phyloP scores from a whole-genome alignment of 2,888 invertebrate species.

The Lochmaea crataegi region DNA sequence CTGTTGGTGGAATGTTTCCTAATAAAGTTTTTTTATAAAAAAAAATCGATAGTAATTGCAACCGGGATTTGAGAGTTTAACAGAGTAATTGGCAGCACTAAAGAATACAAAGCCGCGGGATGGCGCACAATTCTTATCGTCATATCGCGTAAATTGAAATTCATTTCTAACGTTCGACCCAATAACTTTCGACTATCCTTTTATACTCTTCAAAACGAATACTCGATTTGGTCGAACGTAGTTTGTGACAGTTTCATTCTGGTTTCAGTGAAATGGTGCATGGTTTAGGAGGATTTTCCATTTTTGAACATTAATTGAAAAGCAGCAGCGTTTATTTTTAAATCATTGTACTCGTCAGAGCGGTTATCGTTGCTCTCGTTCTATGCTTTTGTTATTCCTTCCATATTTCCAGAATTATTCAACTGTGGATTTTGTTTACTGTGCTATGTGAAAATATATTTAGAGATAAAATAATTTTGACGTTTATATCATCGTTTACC shows the following conservation, averaged over 20 bases:
- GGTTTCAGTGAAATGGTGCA: slow-evolving; percentile 62
- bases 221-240: slow-evolving; percentile 48
- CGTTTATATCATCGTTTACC: not conserved
- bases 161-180: slow-evolving; percentile 55
- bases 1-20: slow-evolving; percentile 4
- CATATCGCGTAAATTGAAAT: slow-evolving; percentile 62
- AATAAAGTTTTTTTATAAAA: slow-evolving; percentile 1
- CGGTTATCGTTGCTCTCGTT: slow-evolving; percentile 45
- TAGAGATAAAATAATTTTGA: not conserved
- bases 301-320: slow-evolving; percentile 64
- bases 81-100: slow-evolving; percentile 41
- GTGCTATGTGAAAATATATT: not conserved
- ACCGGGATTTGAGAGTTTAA: slow-evolving; percentile 36
- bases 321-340: slow-evolving; percentile 55
- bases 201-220: slow-evolving; percentile 20
- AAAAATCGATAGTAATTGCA: slow-evolving; percentile 41
- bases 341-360: slow-evolving; percentile 41
- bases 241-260: slow-evolving; percentile 60
- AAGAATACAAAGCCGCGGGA: slow-evolving; percentile 40
- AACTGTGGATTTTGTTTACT: slow-evolving; percentile 1
- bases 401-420: slow-evolving; percentile 33
- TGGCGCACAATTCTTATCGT: slow-evolving; percentile 57
- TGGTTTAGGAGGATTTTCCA: slow-evolving; percentile 62
- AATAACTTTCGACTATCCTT: slow-evolving; percentile 33
- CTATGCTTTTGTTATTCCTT: slow-evolving; percentile 45